Evolutionary conservation across 1,140 invertebrate species (phyloP).

Genomic region (Archivesica marissinica): DNA sequence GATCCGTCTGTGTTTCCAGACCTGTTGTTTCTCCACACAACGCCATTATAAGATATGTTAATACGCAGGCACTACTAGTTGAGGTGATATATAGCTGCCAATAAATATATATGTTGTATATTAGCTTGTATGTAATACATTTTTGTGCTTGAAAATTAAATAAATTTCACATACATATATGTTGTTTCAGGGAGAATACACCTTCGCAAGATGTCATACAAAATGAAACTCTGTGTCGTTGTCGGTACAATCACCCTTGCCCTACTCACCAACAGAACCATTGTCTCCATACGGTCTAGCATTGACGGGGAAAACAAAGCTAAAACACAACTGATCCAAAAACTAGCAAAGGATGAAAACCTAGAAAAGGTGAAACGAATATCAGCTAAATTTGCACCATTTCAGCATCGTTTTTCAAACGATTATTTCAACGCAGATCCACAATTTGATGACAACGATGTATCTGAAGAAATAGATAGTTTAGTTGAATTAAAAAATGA

Average conservation of each 20-base stretch:
- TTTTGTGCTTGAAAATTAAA: background rate
- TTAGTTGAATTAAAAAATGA: background rate
- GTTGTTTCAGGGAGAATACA: background rate
- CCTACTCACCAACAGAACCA: background rate
- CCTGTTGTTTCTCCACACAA: no score
- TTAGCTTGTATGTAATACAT: no score
- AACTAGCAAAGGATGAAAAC: slow-evolving; percentile 32
- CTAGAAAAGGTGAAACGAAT: slow-evolving; percentile 13
- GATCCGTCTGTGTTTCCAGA: no score
- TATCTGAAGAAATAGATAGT: background rate
- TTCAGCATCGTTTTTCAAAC: no score
- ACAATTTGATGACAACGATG: background rate
- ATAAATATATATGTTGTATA: no score
- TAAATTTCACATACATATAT: background rate
- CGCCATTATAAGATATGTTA: no score
- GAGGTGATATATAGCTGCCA: no score
- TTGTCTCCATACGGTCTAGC: background rate
- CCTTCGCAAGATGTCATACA: background rate
- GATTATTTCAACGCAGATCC: background rate
- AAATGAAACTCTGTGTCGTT: background rate
- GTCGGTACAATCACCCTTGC: background rate
- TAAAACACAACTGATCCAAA: background rate
- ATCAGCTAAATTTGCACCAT: slow-evolving; percentile 36
- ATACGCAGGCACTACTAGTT: no score
- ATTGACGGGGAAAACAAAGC: background rate